Evolutionary conservation across 2,797 vertebrate genomes (phyloP), one percentile per base, ranked within the genome.

Genomic region (Myiotriccus ornatus): DNA sequence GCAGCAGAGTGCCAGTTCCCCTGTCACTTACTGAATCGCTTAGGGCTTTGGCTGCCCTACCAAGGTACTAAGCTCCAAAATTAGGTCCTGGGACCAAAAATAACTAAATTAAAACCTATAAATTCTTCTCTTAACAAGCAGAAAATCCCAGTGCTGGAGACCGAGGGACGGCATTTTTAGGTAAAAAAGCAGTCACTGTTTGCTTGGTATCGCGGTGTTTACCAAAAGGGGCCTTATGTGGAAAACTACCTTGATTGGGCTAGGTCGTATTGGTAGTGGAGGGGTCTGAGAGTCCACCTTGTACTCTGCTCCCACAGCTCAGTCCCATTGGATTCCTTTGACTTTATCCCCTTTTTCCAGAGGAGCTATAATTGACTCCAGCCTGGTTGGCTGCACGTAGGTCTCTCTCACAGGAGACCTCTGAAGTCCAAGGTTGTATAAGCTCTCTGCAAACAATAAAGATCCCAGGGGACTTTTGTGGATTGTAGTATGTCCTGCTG

Each of bases 21-120:
- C n/a, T 70, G 47, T 68, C 70, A 27, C 9, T 2, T 59, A 35
- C 74, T 32, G 39, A 65, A 56, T 73, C 10, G 68, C 93, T 84
- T 7, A 68, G 87, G 92, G 80, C 89, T 93, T 73, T 90, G 62
- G 4, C 75, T 92, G 92, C 69, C 90, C 94, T 95, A 23, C 71
- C 77, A 84, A 94, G 81, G 87, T 91, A 81, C 57, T 25, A 25
- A 93, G 84, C 89, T 95, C 89, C 91, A 83, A 87, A 96, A 96
- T 93, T 95, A 96, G 95, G 93, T 93, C 90, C 79, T 4, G 2
- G 90, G 75, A 75, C 90, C 83, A 92, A 91, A 92, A 89, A 94
- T 96, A 95, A 91, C 93, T 89, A 87, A 84, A 94, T 89, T 88
- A 78, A 95, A 92, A 95, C 85, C 93, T 95, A 92, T 86, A 84